phyloP scores from a whole-genome alignment of 2,113 vertebrate species.

The Sialia sialis region DNA sequence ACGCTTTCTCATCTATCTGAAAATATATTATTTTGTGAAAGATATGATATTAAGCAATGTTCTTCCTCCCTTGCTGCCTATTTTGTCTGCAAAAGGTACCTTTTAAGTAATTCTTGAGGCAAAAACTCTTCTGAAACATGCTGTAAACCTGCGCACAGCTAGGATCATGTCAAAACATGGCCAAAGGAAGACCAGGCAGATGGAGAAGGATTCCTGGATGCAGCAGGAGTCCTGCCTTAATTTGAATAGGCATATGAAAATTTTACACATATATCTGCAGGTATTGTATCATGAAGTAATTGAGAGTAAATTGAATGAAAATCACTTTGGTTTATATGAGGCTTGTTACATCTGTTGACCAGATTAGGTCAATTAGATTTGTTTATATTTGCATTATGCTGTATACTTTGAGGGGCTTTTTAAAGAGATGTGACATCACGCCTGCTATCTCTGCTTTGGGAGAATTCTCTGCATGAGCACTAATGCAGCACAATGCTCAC shows the following conservation, averaged over 20 bases:
- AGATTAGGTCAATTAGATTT: background rate
- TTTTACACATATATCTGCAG: background rate
- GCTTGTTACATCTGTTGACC: background rate
- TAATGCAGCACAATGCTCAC: background rate
- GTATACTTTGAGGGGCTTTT: background rate
- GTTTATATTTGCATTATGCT: background rate
- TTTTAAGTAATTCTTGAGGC: background rate
- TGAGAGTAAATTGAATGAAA: background rate
- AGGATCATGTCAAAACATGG: rapidly evolving
- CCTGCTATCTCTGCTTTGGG: background rate
- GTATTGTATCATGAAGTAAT: background rate
- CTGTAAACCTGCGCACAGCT: background rate
- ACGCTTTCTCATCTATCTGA: background rate
- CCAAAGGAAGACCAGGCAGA: background rate
- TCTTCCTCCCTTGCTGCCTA: background rate
- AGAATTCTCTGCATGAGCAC: background rate
- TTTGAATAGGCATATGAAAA: background rate
- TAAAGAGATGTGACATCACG: background rate
- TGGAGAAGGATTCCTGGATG: background rate
- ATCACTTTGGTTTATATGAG: background rate
- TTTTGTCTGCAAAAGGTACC: background rate
- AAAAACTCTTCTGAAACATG: background rate
- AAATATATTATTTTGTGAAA: background rate
- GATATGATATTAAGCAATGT: background rate
- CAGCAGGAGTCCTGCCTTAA: background rate